Evolutionary conservation across 1,140 invertebrate species (phyloP).

Genomic region (Batillaria attramentaria): DNA sequence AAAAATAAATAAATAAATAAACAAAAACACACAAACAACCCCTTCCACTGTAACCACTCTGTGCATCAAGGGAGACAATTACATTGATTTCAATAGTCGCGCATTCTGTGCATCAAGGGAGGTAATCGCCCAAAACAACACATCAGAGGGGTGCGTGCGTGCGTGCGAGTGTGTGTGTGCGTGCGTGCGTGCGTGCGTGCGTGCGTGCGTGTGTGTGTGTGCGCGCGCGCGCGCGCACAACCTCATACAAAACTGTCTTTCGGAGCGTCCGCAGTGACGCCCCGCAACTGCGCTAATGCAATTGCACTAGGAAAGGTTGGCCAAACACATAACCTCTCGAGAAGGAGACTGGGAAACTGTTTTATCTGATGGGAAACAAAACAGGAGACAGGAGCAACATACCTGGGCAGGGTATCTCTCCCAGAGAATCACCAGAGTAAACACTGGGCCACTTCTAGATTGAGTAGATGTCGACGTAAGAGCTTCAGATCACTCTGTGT

Average conservation of each 20-base stretch:
- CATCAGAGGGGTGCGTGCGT: neutral
- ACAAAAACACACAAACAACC: neutral
- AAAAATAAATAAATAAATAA: conserved; percentile 6
- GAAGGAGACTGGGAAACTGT: neutral
- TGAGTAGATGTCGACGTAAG: neutral
- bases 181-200: conserved; percentile 4
- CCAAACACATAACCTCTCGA: neutral
- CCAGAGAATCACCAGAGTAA: too few species aligned
- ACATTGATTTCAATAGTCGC: neutral
- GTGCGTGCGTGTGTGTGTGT: neutral
- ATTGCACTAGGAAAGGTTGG: neutral
- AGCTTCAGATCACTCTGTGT: neutral
- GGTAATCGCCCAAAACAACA: conserved; percentile 75
- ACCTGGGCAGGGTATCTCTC: too few species aligned
- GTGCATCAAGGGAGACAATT: neutral
- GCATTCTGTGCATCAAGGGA: conserved; percentile 62
- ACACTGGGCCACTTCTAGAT: too few species aligned
- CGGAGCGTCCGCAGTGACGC: too few species aligned
- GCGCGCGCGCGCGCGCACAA: neutral
- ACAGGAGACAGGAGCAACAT: neutral
- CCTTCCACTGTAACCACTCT: neutral
- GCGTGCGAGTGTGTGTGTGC: conserved; percentile 7
- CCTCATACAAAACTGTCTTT: neutral
- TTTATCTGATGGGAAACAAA: neutral
- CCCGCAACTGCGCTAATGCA: too few species aligned